phyloP scores from a whole-genome alignment of 2,797 vertebrate genomes.

The Acanthornis magna region DNA sequence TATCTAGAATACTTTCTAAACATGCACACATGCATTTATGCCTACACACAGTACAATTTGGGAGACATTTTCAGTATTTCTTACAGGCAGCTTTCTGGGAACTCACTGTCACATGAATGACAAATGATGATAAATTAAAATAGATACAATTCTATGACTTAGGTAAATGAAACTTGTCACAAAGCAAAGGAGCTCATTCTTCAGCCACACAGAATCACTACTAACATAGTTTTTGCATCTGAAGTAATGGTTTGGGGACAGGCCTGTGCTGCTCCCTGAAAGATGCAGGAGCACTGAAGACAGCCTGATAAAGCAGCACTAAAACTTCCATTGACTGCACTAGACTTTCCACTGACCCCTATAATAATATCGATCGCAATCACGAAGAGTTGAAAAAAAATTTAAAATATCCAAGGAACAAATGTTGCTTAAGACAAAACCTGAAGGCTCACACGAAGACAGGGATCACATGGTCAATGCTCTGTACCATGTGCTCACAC shows the following conservation, averaged over 20 bases:
- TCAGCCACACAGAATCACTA: background rate
- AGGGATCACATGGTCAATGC: background rate
- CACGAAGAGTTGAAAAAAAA: background rate
- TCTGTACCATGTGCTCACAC: accelerated
- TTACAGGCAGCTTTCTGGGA: background rate
- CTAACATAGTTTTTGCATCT: background rate
- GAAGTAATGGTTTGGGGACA: background rate
- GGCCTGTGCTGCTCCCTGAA: background rate
- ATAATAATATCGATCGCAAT: background rate
- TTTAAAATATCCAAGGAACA: background rate
- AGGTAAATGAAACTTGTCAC: background rate
- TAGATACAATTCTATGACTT: background rate
- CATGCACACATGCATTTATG: background rate
- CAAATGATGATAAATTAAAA: background rate
- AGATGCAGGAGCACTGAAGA: background rate
- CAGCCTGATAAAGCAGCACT: background rate
- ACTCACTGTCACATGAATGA: background rate
- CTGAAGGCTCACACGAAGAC: background rate
- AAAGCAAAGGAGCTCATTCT: background rate
- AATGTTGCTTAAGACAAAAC: background rate
- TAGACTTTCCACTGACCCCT: background rate
- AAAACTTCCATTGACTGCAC: background rate
- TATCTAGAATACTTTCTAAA: background rate
- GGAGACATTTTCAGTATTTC: background rate
- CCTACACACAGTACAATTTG: background rate